phyloP scores from a whole-genome alignment of 2,888 invertebrate species.

The Ornithoptera priamus region DNA sequence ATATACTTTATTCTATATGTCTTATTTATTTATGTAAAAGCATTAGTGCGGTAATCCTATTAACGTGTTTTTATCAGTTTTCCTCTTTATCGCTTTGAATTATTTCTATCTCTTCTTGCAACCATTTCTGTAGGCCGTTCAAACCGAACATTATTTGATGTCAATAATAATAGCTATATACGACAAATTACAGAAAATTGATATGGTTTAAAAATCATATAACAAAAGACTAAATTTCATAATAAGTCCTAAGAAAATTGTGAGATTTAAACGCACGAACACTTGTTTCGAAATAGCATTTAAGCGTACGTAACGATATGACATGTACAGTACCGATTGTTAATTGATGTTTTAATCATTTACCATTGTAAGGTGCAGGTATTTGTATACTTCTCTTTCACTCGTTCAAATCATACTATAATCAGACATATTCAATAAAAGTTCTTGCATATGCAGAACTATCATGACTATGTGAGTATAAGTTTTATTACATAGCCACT shows the following conservation, averaged over 20 bases:
- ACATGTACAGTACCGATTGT: background rate
- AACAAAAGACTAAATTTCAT: background rate
- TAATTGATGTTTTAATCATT: constrained; percentile 1
- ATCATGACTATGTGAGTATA: background rate
- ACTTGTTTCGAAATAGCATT: background rate
- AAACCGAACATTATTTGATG: background rate
- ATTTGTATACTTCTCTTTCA: constrained; percentile 21
- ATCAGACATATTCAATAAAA: background rate
- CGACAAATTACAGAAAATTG: background rate
- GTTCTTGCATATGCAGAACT: background rate
- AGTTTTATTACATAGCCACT: background rate
- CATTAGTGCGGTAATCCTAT: constrained; percentile 17
- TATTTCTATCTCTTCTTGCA: background rate
- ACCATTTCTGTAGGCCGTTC: background rate
- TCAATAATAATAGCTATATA: too few species aligned
- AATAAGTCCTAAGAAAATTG: background rate
- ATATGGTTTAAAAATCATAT: background rate
- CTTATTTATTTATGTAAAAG: constrained; percentile 22
- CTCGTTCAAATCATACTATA: background rate
- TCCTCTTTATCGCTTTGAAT: constrained; percentile 9
- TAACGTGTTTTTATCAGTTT: constrained; percentile 23
- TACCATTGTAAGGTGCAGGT: constrained; percentile 13
- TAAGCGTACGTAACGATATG: background rate
- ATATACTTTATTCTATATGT: constrained; percentile 3
- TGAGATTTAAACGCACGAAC: background rate